Conservation (phyloP, 1,140 invertebrate genomes). For the Tetramorium simillimum region DNA sequence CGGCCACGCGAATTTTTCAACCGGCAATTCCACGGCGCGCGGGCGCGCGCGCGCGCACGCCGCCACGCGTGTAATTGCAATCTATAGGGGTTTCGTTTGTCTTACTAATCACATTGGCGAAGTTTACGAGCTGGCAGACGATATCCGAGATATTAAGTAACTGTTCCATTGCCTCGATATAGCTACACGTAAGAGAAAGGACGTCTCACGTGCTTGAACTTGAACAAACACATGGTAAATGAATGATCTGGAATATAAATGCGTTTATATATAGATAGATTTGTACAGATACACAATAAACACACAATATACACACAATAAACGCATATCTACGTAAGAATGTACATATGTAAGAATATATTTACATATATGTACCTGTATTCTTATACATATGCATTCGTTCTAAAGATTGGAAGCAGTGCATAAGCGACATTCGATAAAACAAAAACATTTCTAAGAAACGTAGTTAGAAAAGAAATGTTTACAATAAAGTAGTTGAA, state of each 20-base stretch:
- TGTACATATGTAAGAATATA: neutral
- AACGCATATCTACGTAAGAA: no score
- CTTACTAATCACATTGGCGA: constrained; percentile 33
- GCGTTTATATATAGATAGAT: neutral
- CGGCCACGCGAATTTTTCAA: constrained; percentile 64
- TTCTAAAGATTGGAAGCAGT: no score
- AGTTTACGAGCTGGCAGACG: constrained; percentile 16
- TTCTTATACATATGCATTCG: neutral
- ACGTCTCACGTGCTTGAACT: constrained; percentile 31
- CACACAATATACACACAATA: no score
- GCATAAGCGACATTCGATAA: no score
- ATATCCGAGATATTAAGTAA: constrained; percentile 40
- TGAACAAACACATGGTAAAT: neutral
- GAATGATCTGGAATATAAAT: neutral
- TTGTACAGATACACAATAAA: no score
- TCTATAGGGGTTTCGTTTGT: constrained; percentile 29
- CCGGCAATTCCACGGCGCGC: constrained; percentile 34
- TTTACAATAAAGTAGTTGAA: no score
- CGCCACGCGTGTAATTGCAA: constrained; percentile 48
- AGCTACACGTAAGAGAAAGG: constrained; percentile 7
- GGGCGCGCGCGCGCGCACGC: neutral
- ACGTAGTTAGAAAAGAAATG: no score
- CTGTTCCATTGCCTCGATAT: constrained; percentile 17
- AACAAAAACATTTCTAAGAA: no score
- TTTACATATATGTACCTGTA: neutral